A percentile compares a stretch with the other conserved stretches of the same genome.
These are phyloP conservation scores for Mesocricetus auratus DNA, from an alignment of 2,113 vertebrate genomes.

Conservation along the genomic window DNA sequence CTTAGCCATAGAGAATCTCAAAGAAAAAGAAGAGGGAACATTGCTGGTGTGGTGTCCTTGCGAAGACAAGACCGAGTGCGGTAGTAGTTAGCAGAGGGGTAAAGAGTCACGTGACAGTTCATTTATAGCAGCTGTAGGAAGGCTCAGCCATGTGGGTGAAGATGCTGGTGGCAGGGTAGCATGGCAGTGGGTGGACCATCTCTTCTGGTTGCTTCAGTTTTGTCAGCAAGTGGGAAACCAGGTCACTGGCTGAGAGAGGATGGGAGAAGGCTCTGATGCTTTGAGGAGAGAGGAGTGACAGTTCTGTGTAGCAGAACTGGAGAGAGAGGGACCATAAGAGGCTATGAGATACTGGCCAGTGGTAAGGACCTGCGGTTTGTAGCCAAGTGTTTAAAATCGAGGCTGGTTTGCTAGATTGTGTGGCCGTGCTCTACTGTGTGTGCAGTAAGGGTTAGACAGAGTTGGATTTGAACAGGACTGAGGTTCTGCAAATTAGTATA, in stretches of 20 bases:
- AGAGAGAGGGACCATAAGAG: not conserved
- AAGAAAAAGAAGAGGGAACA: not conserved
- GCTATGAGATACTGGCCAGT: no score
- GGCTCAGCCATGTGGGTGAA: slow-evolving; percentile 13
- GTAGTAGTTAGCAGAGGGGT: not conserved
- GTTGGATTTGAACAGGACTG: not conserved
- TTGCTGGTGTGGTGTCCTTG: not conserved
- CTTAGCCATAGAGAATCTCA: not conserved
- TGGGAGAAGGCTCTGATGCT: not conserved
- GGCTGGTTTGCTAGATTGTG: not conserved
- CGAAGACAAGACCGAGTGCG: not conserved
- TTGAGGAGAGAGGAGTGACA: not conserved
- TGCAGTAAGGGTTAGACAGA: not conserved
- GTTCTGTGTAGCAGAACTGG: not conserved
- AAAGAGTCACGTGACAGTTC: not conserved
- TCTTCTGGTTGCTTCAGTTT: slow-evolving; percentile 56
- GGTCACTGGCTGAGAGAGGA: slow-evolving; percentile 38
- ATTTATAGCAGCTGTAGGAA: slow-evolving; percentile 43
- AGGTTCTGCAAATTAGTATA: not conserved
- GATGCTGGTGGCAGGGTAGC: slow-evolving; percentile 22
- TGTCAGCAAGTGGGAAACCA: slow-evolving; percentile 66
- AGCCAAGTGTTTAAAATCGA: not conserved
- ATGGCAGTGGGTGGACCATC: slow-evolving; percentile 43
- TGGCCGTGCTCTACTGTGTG: not conserved
- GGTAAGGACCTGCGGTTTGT: not conserved